Conservation (phyloP, 2,113 vertebrate species). For the Melozone crissalis region DNA sequence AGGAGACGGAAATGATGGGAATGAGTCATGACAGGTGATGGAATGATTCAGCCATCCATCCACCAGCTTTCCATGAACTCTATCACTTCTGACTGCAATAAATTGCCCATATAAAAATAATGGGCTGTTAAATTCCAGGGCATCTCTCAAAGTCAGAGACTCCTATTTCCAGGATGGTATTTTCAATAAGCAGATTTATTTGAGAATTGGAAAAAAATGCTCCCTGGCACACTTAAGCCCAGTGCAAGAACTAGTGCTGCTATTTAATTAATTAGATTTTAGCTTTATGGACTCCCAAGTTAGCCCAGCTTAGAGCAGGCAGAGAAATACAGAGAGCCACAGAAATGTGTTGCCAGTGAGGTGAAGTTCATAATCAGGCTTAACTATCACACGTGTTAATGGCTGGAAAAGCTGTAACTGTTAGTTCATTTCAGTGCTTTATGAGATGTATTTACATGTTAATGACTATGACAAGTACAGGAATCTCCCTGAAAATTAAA, state of each 20-base stretch:
- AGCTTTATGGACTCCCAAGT: not conserved
- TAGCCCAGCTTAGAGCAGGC: not conserved
- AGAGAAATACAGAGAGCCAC: conserved; percentile 8
- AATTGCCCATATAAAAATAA: conserved; percentile 63
- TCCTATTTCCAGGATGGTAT: conserved; percentile 9
- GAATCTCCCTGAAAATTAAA: conserved; percentile 15
- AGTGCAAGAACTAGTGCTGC: not conserved
- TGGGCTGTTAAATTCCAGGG: conserved; percentile 60
- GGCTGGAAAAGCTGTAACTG: conserved; percentile 46
- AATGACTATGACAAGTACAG: conserved; percentile 30
- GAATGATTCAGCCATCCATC: conserved; percentile 59
- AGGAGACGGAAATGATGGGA: conserved; percentile 42
- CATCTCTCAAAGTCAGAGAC: conserved; percentile 45
- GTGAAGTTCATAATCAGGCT: conserved; percentile 5
- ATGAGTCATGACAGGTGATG: conserved; percentile 68
- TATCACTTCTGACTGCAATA: conserved; percentile 58
- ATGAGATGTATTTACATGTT: conserved; percentile 56
- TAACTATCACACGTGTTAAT: conserved; percentile 12
- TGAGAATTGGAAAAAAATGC: not conserved
- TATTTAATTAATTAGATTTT: conserved; percentile 3
- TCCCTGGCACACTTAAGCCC: not conserved
- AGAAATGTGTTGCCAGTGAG: not conserved
- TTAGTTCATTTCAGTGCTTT: conserved; percentile 39
- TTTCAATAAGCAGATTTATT: conserved; percentile 9
- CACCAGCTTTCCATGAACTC: conserved; percentile 26